Evolutionary conservation across 1,140 invertebrate genomes (phyloP).

Genomic region (Paracyclopina nana): DNA sequence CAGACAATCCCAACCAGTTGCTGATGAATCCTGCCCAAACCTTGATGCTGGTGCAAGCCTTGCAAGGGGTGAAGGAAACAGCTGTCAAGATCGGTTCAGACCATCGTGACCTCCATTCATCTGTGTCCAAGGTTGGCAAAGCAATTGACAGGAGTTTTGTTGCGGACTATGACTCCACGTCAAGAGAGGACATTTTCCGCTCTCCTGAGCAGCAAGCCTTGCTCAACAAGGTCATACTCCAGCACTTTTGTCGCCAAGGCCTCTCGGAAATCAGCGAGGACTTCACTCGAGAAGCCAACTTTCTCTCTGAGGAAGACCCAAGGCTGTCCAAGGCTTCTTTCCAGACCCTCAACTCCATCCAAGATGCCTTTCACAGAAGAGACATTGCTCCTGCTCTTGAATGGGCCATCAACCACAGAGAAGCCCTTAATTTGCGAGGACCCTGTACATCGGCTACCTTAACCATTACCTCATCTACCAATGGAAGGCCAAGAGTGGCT

Average conservation of each 20-base stretch:
- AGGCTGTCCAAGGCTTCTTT: constrained; percentile 55
- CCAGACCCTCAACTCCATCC: constrained; percentile 59
- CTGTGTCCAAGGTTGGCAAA: constrained; percentile 90
- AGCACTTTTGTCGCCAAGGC: constrained; percentile 86
- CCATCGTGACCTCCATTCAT: constrained; percentile 54
- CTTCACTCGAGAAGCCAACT: constrained; percentile 41
- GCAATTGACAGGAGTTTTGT: constrained; percentile 81
- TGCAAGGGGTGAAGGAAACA: constrained; percentile 7
- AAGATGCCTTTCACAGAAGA: constrained; percentile 52
- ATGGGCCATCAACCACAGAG: constrained; percentile 44
- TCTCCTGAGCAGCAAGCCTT: constrained; percentile 28
- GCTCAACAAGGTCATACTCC: constrained; percentile 84
- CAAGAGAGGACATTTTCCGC: constrained; percentile 62
- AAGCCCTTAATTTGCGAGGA: too few relatives aligned
- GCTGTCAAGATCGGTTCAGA: constrained; percentile 41
- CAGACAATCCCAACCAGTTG: too few relatives aligned
- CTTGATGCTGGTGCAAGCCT: neutral
- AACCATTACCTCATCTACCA: constrained; percentile 32
- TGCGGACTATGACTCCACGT: constrained; percentile 68
- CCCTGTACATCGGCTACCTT: too few relatives aligned
- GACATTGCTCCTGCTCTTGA: constrained; percentile 58
- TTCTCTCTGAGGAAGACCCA: constrained; percentile 44
- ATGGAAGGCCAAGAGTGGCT: constrained; percentile 20
- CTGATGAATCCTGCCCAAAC: neutral
- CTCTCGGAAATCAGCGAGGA: constrained; percentile 66